A percentile compares a stretch with the other conserved stretches of the same genome.
phyloP scores from a whole-genome alignment of 2,888 invertebrate species.

The Dryadula phaetusa region DNA sequence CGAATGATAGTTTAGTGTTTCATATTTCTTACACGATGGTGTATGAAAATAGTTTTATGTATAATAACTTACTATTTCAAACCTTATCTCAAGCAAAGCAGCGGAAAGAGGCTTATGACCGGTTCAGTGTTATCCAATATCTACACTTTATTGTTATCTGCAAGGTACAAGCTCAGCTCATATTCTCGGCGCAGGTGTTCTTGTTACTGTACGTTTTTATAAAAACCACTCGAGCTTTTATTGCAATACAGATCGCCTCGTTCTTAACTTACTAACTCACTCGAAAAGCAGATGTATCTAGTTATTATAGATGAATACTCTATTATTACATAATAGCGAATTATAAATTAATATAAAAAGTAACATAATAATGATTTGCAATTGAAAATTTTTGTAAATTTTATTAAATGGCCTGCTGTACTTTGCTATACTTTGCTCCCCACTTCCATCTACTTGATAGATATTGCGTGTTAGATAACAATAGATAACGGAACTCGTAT shows the following conservation, averaged over 20 bases:
- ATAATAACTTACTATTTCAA: neutral
- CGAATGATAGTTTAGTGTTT: no score
- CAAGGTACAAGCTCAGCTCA: conserved; percentile 32
- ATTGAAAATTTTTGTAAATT: no score
- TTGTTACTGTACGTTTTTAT: conserved; percentile 25
- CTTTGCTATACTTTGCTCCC: no score
- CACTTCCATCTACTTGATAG: no score
- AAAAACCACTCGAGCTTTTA: conserved; percentile 28
- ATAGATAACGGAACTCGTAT: no score
- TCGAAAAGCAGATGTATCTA: conserved; percentile 1
- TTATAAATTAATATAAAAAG: no score
- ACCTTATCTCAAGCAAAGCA: neutral
- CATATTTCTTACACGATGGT: no score
- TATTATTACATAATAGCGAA: no score
- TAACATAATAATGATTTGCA: no score
- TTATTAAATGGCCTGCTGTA: no score
- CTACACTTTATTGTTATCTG: conserved; percentile 27
- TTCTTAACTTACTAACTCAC: conserved; percentile 6
- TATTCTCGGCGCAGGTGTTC: conserved; percentile 36
- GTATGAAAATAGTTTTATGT: neutral
- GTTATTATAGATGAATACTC: no score
- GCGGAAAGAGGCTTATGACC: conserved; percentile 14
- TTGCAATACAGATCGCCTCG: conserved; percentile 19
- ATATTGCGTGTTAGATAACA: no score
- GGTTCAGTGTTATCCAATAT: conserved; percentile 32